Evolutionary conservation across 2,888 invertebrate species (phyloP).

Genomic region (Tineola bisselliella): DNA sequence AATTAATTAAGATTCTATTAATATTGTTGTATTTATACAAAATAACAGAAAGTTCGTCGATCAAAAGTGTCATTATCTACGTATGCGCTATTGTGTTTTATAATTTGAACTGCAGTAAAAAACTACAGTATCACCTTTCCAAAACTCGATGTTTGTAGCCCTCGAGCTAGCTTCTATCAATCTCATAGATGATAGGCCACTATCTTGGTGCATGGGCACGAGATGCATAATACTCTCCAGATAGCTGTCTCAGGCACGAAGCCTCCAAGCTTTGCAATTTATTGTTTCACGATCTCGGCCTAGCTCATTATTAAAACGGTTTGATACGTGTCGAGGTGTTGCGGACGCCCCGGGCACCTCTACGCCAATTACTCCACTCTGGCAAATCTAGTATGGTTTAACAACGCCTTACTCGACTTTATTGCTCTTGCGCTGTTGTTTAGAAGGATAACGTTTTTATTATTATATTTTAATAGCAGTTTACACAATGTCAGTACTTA

Average conservation of each 20-base stretch:
- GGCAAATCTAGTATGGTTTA: constrained; percentile 46
- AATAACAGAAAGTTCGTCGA: no score
- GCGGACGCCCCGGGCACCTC: constrained; percentile 54
- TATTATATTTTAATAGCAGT: neutral
- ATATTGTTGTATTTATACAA: neutral
- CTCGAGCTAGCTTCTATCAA: constrained; percentile 64
- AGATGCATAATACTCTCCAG: constrained; percentile 65
- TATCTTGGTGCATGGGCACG: constrained; percentile 47
- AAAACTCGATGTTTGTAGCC: constrained; percentile 28
- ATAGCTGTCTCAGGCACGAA: constrained; percentile 67
- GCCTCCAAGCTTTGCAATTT: constrained; percentile 67
- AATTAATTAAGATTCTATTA: neutral
- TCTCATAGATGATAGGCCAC: constrained; percentile 62
- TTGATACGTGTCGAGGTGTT: constrained; percentile 66
- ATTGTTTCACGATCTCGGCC: constrained; percentile 64
- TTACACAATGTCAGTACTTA: neutral
- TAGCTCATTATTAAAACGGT: constrained; percentile 68
- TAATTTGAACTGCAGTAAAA: neutral
- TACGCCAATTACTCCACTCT: constrained; percentile 57
- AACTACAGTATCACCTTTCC: neutral
- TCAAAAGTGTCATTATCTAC: no score
- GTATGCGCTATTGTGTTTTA: neutral
- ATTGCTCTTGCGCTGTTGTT: constrained; percentile 10
- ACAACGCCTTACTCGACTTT: constrained; percentile 46
- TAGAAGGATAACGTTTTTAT: constrained; percentile 2